A percentile compares a stretch with the other conserved stretches of the same genome.
Evolutionary conservation across 2,797 vertebrate species (phyloP).

Genomic region (Lepidocolaptes lacrymiger): DNA sequence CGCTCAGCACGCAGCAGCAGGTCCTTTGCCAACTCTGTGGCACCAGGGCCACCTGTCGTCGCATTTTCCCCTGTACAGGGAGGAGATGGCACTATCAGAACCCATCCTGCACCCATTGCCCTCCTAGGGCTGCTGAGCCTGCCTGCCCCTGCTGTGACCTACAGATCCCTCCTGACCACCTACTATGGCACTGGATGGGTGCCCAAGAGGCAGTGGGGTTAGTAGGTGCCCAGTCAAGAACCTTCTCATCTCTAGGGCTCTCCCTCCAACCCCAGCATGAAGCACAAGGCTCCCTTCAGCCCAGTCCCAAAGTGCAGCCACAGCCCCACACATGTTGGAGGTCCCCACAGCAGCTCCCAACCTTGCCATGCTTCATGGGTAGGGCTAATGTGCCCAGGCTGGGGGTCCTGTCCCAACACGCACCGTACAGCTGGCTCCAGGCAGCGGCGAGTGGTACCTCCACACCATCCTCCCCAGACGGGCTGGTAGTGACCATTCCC

Average conservation of each 20-base stretch:
- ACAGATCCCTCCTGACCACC: neutral
- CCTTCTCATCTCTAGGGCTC: neutral
- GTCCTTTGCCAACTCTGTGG: constrained; percentile 70
- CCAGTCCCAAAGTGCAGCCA: neutral
- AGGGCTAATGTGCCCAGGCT: rapidly evolving
- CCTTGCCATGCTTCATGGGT: rapidly evolving
- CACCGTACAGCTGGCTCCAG: constrained; percentile 47
- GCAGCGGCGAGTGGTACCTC: neutral
- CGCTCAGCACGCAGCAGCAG: constrained; percentile 78
- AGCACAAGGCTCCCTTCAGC: neutral
- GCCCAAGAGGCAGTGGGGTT: too few relatives aligned
- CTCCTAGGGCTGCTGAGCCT: neutral
- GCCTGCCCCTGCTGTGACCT: rapidly evolving
- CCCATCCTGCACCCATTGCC: rapidly evolving
- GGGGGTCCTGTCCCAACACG: neutral
- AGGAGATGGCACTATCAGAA: neutral
- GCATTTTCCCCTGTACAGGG: constrained; percentile 29
- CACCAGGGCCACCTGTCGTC: neutral
- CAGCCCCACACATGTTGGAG: rapidly evolving
- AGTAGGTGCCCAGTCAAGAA: neutral
- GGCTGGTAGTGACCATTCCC: neutral
- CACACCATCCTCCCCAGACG: neutral
- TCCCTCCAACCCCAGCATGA: neutral
- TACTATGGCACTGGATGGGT: too few relatives aligned
- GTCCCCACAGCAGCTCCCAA: neutral